Evolutionary conservation across 1,140 invertebrate species (phyloP).

Genomic region (Zaprionus ghesquierei): DNA sequence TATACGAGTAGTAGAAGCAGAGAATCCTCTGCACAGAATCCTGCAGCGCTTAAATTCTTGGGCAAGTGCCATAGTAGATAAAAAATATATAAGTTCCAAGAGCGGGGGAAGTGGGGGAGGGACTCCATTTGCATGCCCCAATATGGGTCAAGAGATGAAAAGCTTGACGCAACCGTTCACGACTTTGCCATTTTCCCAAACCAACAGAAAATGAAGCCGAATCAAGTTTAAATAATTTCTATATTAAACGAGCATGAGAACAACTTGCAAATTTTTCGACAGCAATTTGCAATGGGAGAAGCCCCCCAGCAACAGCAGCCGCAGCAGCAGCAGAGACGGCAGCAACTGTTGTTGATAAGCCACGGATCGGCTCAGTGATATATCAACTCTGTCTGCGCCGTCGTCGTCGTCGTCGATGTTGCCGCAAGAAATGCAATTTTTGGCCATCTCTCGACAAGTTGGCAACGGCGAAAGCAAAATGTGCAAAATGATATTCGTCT

Average conservation of each 20-base stretch:
- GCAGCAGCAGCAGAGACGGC: neutral
- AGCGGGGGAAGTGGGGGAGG: too few relatives aligned
- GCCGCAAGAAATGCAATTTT: slow-evolving; percentile 76
- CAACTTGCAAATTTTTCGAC: slow-evolving; percentile 64
- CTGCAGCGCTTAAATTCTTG: slow-evolving; percentile 11
- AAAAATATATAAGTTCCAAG: too few relatives aligned
- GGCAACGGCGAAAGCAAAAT: slow-evolving; percentile 43
- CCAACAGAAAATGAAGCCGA: neutral
- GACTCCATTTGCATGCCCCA: slow-evolving; percentile 29
- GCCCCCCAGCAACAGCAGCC: neutral
- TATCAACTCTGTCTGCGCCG: slow-evolving; percentile 47
- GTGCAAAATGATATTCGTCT: slow-evolving; percentile 53
- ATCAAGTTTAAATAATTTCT: slow-evolving; percentile 65
- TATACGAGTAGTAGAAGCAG: slow-evolving; percentile 24
- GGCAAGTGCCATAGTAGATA: too few relatives aligned
- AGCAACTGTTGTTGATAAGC: slow-evolving; percentile 39
- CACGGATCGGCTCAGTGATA: slow-evolving; percentile 60
- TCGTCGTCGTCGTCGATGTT: too few relatives aligned
- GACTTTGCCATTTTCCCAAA: slow-evolving; percentile 37
- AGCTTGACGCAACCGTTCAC: slow-evolving; percentile 42
- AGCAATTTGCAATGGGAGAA: slow-evolving; percentile 44
- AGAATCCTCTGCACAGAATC: slow-evolving; percentile 30
- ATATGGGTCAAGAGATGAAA: slow-evolving; percentile 44
- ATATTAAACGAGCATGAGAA: slow-evolving; percentile 77
- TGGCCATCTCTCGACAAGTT: slow-evolving; percentile 23